Evolutionary conservation across 2,113 vertebrate species (phyloP).

Genomic region (Chionodraco myersi): DNA sequence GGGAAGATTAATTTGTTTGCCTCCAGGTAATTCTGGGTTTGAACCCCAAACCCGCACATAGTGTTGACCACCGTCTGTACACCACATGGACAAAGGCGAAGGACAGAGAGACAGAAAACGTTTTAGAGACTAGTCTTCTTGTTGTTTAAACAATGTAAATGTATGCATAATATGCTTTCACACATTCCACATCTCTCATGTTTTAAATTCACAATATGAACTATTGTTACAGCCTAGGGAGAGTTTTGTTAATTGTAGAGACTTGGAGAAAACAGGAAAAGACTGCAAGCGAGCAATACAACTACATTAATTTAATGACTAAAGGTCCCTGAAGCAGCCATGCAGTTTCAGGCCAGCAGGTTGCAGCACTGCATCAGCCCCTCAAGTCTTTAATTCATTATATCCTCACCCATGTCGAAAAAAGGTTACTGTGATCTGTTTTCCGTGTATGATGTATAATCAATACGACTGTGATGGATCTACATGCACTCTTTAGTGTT

Average conservation of each 20-base stretch:
- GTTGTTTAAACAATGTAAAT: background rate
- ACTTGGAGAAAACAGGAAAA: conserved; percentile 7
- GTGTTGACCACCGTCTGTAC: conserved; percentile 82
- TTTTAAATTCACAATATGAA: conserved; percentile 25
- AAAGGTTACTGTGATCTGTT: conserved; percentile 54
- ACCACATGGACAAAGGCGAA: conserved; percentile 3
- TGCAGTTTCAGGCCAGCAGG: conserved; percentile 74
- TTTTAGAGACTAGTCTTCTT: background rate
- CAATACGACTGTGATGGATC: conserved; percentile 45
- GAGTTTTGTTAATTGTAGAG: conserved; percentile 4
- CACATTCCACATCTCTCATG: background rate
- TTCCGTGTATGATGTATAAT: conserved; percentile 53
- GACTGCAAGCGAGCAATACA: background rate
- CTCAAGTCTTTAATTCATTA: conserved; percentile 51
- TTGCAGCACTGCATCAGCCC: conserved; percentile 65
- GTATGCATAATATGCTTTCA: background rate
- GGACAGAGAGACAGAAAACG: background rate
- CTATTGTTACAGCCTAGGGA: conserved; percentile 18
- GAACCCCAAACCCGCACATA: conserved; percentile 83
- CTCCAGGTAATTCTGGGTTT: conserved; percentile 76
- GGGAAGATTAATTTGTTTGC: conserved; percentile 78
- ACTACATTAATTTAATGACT: background rate
- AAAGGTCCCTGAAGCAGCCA: background rate
- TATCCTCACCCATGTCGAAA: conserved; percentile 41
- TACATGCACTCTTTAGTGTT: conserved; percentile 34